Conservation (phyloP, 2,888 invertebrate genomes). For the Lasioglossum villosulum region DNA sequence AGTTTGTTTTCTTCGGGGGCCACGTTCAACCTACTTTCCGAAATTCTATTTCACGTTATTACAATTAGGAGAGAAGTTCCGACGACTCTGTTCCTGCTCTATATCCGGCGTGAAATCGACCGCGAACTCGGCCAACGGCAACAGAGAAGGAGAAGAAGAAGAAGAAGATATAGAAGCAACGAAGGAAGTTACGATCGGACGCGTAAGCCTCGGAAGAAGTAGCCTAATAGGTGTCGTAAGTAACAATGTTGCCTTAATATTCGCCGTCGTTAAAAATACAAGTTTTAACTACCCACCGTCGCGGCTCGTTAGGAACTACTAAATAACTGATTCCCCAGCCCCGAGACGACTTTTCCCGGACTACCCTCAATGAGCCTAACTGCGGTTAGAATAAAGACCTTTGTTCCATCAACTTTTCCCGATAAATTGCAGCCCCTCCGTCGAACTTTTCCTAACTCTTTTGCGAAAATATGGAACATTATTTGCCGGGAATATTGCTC, state of each 20-base stretch:
- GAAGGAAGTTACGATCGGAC: conserved; percentile 23
- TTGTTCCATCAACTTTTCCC: neutral
- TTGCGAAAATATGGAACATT: conserved; percentile 2
- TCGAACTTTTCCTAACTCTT: neutral
- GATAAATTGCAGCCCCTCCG: neutral
- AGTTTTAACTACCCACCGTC: conserved; percentile 30
- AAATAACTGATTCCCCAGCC: conserved; percentile 15
- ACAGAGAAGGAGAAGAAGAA: neutral
- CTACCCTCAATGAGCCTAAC: neutral
- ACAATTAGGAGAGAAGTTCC: conserved; percentile 43
- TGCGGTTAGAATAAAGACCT: conserved; percentile 10
- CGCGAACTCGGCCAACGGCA: conserved; percentile 36
- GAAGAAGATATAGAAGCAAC: neutral
- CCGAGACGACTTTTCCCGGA: neutral
- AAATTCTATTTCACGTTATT: conserved; percentile 48
- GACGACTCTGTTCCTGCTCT: conserved; percentile 8
- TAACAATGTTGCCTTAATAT: conserved; percentile 37
- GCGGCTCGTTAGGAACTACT: conserved; percentile 24
- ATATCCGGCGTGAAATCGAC: conserved; percentile 33
- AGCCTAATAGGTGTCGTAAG: conserved; percentile 11
- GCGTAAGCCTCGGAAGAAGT: conserved; percentile 17
- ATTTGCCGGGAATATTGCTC: neutral
- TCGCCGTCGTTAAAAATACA: neutral
- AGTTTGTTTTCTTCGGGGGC: conserved; percentile 45
- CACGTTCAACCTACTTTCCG: conserved; percentile 45